phyloP scores from a whole-genome alignment of 2,113 vertebrate genomes.

The Eira barbara region DNA sequence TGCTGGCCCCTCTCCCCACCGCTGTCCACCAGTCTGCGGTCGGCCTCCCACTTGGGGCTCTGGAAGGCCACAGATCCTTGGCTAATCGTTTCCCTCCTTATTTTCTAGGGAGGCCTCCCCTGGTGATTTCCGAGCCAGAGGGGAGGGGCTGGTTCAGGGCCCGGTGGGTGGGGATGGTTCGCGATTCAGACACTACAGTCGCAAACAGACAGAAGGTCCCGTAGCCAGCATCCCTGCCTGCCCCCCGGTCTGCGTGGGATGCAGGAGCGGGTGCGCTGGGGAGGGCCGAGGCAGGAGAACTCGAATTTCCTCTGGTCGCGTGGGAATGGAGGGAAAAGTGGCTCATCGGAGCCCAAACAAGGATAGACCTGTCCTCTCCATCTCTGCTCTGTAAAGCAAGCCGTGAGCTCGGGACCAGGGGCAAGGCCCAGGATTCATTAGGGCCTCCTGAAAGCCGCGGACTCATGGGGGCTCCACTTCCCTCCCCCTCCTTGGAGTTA shows the following conservation, averaged over 20 bases:
- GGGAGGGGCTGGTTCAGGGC: not conserved
- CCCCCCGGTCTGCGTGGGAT: conserved; percentile 55
- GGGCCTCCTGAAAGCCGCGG: conserved; percentile 67
- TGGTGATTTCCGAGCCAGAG: conserved; percentile 65
- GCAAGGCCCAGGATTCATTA: conserved; percentile 80
- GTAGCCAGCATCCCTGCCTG: conserved; percentile 20
- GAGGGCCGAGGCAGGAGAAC: not conserved
- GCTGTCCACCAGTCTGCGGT: conserved; percentile 35
- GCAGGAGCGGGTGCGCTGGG: rapidly evolving
- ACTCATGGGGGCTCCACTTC: conserved; percentile 79
- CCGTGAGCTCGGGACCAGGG: conserved; percentile 27
- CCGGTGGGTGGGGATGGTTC: rapidly evolving
- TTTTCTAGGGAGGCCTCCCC: conserved; percentile 75
- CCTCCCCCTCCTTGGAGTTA: conserved; percentile 85
- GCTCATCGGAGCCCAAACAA: not conserved
- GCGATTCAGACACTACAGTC: not conserved
- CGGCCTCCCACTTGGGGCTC: conserved; percentile 63
- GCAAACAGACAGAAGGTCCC: conserved; percentile 23
- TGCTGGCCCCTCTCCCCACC: rapidly evolving
- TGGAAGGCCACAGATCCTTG: conserved; percentile 18
- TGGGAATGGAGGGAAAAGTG: not conserved
- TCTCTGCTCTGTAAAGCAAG: not conserved
- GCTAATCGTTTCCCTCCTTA: conserved; percentile 23
- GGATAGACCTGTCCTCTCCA: not conserved
- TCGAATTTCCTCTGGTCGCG: rapidly evolving